A percentile compares a stretch with the other conserved stretches of the same genome.
phyloP scores from a whole-genome alignment of 2,113 vertebrate species.

The Peromyscus maniculatus region DNA sequence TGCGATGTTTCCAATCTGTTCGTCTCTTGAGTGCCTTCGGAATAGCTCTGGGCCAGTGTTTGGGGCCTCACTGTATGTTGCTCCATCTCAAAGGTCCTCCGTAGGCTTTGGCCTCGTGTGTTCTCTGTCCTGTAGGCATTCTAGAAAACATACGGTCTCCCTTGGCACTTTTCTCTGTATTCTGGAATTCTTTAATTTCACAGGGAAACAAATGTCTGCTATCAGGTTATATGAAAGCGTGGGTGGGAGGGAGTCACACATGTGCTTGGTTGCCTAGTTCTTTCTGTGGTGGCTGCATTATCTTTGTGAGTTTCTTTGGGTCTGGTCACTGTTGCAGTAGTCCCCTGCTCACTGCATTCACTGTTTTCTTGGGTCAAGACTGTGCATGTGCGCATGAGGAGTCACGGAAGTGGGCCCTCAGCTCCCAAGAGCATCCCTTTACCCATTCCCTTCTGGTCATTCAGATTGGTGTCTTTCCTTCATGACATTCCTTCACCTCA shows the following conservation, averaged over 20 bases:
- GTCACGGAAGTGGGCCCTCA: background rate
- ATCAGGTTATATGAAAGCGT: background rate
- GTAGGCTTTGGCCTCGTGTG: background rate
- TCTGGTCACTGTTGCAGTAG: background rate
- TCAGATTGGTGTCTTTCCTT: background rate
- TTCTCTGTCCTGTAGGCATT: background rate
- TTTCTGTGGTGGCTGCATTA: background rate
- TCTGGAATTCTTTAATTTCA: constrained; percentile 20
- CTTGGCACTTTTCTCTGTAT: background rate
- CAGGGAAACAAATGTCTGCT: background rate
- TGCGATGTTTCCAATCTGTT: background rate
- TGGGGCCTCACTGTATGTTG: background rate
- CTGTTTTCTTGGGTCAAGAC: background rate
- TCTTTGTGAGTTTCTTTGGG: background rate
- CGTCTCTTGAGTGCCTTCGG: background rate
- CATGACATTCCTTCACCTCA: background rate
- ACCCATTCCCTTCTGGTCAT: background rate
- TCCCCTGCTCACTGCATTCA: background rate
- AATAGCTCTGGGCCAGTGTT: background rate
- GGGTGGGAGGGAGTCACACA: background rate
- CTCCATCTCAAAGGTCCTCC: background rate
- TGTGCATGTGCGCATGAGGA: background rate
- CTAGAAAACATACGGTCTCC: background rate
- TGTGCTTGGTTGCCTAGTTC: background rate
- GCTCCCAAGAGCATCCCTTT: background rate